Percentiles rank a stretch among this genome's conserved stretches.
These are phyloP conservation scores for Cybosia mesomella DNA, from an alignment of 2,888 invertebrate genomes.

Conservation along the genomic window DNA sequence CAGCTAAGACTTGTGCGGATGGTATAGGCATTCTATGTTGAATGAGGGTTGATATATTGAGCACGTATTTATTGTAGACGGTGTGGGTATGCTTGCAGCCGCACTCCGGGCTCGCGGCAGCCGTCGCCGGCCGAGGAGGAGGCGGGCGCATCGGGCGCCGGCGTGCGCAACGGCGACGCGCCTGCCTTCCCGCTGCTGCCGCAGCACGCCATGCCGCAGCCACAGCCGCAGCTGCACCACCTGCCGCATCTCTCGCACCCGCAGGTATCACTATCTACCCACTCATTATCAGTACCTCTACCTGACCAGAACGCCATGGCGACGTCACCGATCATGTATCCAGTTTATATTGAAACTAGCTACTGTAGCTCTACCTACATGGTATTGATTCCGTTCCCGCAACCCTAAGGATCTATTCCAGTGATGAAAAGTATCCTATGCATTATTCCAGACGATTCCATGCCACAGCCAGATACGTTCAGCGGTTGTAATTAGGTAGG, in stretches of 20 bases:
- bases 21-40: too few relatives aligned
- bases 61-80: not conserved
- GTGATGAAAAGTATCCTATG: too few relatives aligned
- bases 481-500: too few relatives aligned
- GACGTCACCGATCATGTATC: too few relatives aligned
- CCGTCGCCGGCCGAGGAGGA: slow-evolving; percentile 97
- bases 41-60: not conserved
- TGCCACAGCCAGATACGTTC: too few relatives aligned
- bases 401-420: too few relatives aligned
- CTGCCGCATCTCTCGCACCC: slow-evolving; percentile 80
- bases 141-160: slow-evolving; percentile 85
- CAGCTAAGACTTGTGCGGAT: too few relatives aligned
- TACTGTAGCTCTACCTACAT: too few relatives aligned
- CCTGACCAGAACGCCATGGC: too few relatives aligned
- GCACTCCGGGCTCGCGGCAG: slow-evolving; percentile 96
- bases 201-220: slow-evolving; percentile 76
- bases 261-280: slow-evolving; percentile 63
- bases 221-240: slow-evolving; percentile 79
- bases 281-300: not conserved
- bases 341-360: too few relatives aligned
- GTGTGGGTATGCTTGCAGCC: slow-evolving; percentile 84
- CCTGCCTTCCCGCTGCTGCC: slow-evolving; percentile 80
- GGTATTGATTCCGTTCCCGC: too few relatives aligned
- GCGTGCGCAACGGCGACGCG: slow-evolving; percentile 82
- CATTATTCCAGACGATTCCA: too few relatives aligned